A percentile compares a stretch with the other conserved stretches of the same genome.
Conservation (phyloP, 1,140 invertebrate species). For the Stegodyphus mimosarum region DNA sequence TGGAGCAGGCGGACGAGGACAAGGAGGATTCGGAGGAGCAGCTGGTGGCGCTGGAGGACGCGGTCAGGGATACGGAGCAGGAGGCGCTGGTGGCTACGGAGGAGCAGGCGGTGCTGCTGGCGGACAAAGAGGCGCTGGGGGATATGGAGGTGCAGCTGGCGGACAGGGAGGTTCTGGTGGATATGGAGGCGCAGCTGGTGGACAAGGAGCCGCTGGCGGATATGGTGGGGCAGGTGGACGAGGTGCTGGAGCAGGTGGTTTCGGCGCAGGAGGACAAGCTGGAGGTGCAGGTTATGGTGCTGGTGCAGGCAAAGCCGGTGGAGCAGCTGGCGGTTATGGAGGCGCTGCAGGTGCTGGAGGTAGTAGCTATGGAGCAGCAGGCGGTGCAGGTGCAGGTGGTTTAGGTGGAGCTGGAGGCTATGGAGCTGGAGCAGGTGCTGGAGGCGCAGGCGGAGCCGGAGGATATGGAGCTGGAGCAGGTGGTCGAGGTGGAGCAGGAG, state of each 20-base stretch:
- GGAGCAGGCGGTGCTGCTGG: not conserved
- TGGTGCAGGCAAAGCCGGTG: not conserved
- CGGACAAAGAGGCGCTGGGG: not conserved
- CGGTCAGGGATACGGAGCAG: not conserved
- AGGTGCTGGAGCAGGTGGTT: slow-evolving; percentile 53
- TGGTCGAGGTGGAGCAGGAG: not conserved
- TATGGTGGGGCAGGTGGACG: slow-evolving; percentile 50
- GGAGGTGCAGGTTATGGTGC: not conserved
- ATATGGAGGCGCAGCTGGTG: not conserved
- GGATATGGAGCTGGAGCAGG: not conserved
- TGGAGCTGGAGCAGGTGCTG: not conserved
- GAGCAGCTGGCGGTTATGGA: not conserved
- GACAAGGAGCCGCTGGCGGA: not conserved
- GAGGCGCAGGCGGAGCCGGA: not conserved
- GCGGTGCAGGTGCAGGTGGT: not conserved
- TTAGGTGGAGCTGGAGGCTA: not conserved
- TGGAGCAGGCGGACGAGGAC: slow-evolving; percentile 32
- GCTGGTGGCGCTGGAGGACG: slow-evolving; percentile 64
- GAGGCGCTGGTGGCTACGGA: not conserved
- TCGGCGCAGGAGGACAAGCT: slow-evolving; percentile 65
- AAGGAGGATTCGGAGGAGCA: not conserved
- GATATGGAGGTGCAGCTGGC: not conserved
- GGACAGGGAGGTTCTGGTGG: not conserved
- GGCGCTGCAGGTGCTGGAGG: not conserved
- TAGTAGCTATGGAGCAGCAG: not conserved